Evolutionary conservation across 2,797 vertebrate genomes (phyloP).

Genomic region (Notolabrus celidotus): DNA sequence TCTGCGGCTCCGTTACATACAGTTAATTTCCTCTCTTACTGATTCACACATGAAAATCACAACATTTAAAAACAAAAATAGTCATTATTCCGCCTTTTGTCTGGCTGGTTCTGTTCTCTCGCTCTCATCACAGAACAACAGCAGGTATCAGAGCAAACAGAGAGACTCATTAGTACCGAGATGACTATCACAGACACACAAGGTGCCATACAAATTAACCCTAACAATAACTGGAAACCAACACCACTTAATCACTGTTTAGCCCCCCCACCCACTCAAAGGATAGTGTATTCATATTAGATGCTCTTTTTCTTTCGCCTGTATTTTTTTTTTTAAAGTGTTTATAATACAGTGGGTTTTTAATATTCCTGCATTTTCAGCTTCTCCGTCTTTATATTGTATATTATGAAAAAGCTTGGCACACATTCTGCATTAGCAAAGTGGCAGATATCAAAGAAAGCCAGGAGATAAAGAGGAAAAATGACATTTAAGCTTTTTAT

Average conservation of each 20-base stretch:
- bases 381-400: conserved; percentile 4
- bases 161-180: conserved; percentile 85
- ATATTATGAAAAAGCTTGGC: conserved; percentile 29
- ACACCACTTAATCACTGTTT: conserved; percentile 82
- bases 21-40: conserved; percentile 25
- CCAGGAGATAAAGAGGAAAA: conserved; percentile 85
- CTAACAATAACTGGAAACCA: conserved; percentile 83
- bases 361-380: background rate
- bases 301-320: conserved; percentile 2
- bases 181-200: conserved; percentile 83
- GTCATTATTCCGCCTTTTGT: conserved; percentile 30
- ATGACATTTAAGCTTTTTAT: conserved; percentile 91
- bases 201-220: conserved; percentile 80
- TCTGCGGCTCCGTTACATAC: conserved; percentile 24
- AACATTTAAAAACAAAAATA: conserved; percentile 37
- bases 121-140: conserved; percentile 53
- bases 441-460: conserved; percentile 86
- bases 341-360: conserved; percentile 1
- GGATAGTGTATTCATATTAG: conserved; percentile 21
- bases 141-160: conserved; percentile 80
- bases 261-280: conserved; percentile 36
- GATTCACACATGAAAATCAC: conserved; percentile 19
- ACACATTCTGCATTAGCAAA: conserved; percentile 37
- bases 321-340: conserved; percentile 1
- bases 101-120: conserved; percentile 50